Base-by-base conservation (phyloP, 2,888 invertebrate species). In the Cosmorhoe ocellata region DNA sequence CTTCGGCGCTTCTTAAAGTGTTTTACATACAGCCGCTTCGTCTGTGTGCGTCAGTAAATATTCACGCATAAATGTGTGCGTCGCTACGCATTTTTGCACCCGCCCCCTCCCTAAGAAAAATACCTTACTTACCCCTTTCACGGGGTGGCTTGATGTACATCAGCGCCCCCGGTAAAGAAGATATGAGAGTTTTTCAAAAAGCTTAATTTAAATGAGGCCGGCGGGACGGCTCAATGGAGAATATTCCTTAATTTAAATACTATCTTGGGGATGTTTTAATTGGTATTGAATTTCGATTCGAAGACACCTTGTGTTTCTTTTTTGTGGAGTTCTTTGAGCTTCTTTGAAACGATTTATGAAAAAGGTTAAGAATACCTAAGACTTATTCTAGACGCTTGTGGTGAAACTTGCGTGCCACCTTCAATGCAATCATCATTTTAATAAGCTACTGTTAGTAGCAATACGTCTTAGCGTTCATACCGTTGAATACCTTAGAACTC, bases 1-100 rank as follows among this genome's bases (percentile, higher is more conserved):
- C 90, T 90, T 90, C 89, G 84, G 72, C 84, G 88, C 87, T 89
- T 90, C 89, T 90, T 90, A 89, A 89, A 90, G 88, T 88, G 88
- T 90, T 89, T 90, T 89, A 89, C 90, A 89, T 89, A 90, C 87
- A 90, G 51, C 36, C 14, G 33, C 14, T 67, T 48, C 48, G 61
- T 54, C 68, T 84, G 89, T 89, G 89, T 87, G 88, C 79, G 87
- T 76, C 64, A 64, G 82, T 84, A 85, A 86, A 84, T 86, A 84
- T 82, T 74, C 81, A 88, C 87, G 87, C 88, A 88, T 74, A 69
- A 78, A 71, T 87, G 87, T 88, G 89, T 81, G 89, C 76, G 87
- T 83, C 63, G 60, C 73, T 89, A 90, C 89, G 89, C 89, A 89
- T 88, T 88, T 88, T 86, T 85, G 73, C 76, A 84, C 79, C 81